Percentiles rank a stretch among this genome's conserved stretches.
Evolutionary conservation across 2,888 invertebrate species (phyloP).

Genomic region (Eretmocerus hayati): DNA sequence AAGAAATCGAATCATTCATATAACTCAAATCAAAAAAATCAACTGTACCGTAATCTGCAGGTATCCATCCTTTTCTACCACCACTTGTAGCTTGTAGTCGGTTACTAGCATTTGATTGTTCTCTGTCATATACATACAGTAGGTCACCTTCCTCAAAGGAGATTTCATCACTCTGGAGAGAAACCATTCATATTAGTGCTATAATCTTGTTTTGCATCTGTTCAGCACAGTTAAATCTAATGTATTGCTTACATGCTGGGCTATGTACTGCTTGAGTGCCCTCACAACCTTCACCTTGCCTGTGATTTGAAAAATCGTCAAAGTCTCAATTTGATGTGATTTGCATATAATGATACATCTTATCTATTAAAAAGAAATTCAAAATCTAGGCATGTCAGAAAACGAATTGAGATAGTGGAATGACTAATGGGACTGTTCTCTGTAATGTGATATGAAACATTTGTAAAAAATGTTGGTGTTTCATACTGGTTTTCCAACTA

Average conservation of each 20-base stretch:
- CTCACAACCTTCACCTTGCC: slow-evolving; percentile 53
- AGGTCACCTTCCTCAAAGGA: slow-evolving; percentile 59
- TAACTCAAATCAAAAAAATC: slow-evolving; percentile 27
- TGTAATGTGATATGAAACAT: too few species aligned
- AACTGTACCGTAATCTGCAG: slow-evolving; percentile 55
- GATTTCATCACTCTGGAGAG: slow-evolving; percentile 52
- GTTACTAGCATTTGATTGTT: slow-evolving; percentile 45
- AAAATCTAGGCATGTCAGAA: too few species aligned
- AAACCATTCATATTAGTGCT: slow-evolving; percentile 7
- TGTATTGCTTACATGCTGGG: slow-evolving; percentile 49
- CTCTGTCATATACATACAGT: slow-evolving; percentile 51
- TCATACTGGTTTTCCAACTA: too few species aligned
- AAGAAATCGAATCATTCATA: background rate
- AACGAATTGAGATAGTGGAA: too few species aligned
- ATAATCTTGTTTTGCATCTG: background rate
- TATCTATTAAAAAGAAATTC: too few species aligned
- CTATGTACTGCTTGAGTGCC: slow-evolving; percentile 53
- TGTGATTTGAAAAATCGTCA: too few species aligned
- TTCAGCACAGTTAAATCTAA: slow-evolving; percentile 6
- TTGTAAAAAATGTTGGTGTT: too few species aligned
- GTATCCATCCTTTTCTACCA: slow-evolving; percentile 52
- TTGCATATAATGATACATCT: too few species aligned
- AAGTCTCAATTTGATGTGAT: too few species aligned
- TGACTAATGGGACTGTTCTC: too few species aligned
- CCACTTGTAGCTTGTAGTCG: slow-evolving; percentile 56